Evolutionary conservation across 2,888 invertebrate species (phyloP).

Genomic region (Podotricha telesiphe): DNA sequence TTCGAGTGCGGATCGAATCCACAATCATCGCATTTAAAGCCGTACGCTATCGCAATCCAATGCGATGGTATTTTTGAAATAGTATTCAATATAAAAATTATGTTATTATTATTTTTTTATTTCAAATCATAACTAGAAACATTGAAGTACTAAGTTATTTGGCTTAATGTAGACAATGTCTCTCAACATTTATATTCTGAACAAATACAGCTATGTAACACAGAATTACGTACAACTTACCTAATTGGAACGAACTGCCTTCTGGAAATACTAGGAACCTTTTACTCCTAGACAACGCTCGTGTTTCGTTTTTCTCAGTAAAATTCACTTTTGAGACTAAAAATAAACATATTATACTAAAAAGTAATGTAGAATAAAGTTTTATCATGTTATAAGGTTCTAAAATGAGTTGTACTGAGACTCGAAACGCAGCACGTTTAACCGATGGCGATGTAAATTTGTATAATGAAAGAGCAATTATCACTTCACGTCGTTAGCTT

Average conservation of each 20-base stretch:
- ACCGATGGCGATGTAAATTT: constrained; percentile 52
- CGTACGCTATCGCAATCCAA: too few relatives aligned
- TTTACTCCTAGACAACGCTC: constrained; percentile 78
- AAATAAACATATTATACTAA: constrained; percentile 1
- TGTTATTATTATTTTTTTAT: too few relatives aligned
- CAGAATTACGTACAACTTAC: constrained; percentile 57
- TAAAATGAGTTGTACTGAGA: constrained; percentile 22
- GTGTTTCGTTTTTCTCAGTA: constrained; percentile 51
- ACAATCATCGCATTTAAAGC: too few relatives aligned
- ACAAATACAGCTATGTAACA: neutral
- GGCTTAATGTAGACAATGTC: too few relatives aligned
- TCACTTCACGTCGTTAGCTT: constrained; percentile 66
- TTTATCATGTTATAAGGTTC: constrained; percentile 2
- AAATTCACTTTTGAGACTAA: neutral
- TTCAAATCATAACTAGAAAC: too few relatives aligned
- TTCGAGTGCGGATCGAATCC: too few relatives aligned
- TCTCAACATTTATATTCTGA: too few relatives aligned
- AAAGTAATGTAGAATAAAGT: neutral
- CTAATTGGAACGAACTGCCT: constrained; percentile 85
- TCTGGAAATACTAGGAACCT: constrained; percentile 85
- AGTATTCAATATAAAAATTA: too few relatives aligned
- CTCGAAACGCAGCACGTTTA: constrained; percentile 62
- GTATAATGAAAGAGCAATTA: constrained; percentile 73
- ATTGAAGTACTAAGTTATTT: neutral
- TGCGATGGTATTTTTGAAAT: too few relatives aligned